Conservation (phyloP, 1,140 invertebrate species). For the Papilio glaucus region DNA sequence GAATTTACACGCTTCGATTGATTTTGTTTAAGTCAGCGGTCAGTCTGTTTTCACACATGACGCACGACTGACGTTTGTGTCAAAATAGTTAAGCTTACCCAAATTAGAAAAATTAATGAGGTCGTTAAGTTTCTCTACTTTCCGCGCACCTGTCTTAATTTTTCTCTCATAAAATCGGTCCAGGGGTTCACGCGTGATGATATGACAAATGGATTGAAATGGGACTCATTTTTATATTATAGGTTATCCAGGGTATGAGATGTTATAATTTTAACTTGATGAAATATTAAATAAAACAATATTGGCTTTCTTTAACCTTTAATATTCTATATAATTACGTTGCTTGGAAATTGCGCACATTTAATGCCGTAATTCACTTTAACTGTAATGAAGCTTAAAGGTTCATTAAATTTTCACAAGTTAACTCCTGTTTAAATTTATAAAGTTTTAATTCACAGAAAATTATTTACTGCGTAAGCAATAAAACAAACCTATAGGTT, state of each 20-base stretch:
- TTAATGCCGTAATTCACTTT: slow-evolving; percentile 29
- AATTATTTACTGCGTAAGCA: background rate
- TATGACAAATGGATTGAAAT: too few relatives aligned
- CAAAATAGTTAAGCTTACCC: too few relatives aligned
- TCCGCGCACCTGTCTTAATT: too few relatives aligned
- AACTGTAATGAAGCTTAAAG: slow-evolving; percentile 25
- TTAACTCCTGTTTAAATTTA: slow-evolving; percentile 6
- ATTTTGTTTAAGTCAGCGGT: slow-evolving; percentile 2
- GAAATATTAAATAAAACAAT: background rate
- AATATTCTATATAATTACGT: slow-evolving; percentile 30
- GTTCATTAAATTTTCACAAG: slow-evolving; percentile 27
- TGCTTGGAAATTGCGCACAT: slow-evolving; percentile 19
- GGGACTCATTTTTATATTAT: too few relatives aligned
- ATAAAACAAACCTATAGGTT: background rate
- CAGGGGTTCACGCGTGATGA: too few relatives aligned
- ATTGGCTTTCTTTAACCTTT: background rate
- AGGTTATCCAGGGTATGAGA: background rate
- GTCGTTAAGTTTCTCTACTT: too few relatives aligned
- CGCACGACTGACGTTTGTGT: too few relatives aligned
- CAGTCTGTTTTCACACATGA: background rate
- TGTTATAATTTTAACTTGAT: background rate
- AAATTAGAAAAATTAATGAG: too few relatives aligned
- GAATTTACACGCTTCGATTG: slow-evolving; percentile 7
- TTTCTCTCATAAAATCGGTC: too few relatives aligned
- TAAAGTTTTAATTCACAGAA: background rate